These are phyloP conservation scores for Orthosia cruda DNA, from an alignment of 2,888 invertebrate species.

Conservation along the genomic window DNA sequence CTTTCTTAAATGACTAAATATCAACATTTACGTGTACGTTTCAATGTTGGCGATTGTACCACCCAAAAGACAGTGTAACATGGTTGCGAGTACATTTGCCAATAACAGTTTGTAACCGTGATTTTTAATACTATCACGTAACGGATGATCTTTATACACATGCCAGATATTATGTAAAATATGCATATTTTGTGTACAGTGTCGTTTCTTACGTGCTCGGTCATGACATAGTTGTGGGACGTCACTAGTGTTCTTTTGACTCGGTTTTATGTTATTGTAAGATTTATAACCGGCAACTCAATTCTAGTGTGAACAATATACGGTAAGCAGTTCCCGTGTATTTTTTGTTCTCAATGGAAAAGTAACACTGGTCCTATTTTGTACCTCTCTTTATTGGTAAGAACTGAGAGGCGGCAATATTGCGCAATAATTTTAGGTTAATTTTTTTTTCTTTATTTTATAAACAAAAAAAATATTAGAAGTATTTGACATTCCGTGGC, in stretches of 20 bases:
- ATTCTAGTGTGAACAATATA: neutral
- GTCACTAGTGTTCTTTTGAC: conserved; percentile 31
- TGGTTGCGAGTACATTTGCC: conserved; percentile 29
- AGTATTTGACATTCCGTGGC: neutral
- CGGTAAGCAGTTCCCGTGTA: neutral
- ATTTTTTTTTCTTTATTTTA: too few relatives aligned
- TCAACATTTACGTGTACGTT: too few relatives aligned
- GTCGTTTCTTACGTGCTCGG: conserved; percentile 30
- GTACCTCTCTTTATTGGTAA: neutral
- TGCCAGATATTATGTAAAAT: conserved; percentile 54
- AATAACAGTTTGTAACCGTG: conserved; percentile 14
- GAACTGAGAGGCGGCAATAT: neutral
- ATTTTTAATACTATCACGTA: conserved; percentile 50
- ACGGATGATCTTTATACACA: conserved; percentile 44
- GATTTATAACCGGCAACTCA: conserved; percentile 3
- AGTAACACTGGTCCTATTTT: neutral
- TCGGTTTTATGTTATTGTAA: conserved; percentile 9
- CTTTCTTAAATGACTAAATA: too few relatives aligned
- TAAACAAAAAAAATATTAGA: too few relatives aligned
- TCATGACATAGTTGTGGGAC: conserved; percentile 44
- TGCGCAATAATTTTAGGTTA: neutral
- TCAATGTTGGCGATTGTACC: neutral
- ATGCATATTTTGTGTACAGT: conserved; percentile 22
- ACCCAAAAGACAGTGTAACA: neutral
- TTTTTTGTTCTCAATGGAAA: conserved; percentile 6